These are phyloP conservation scores for Picathartes gymnocephalus DNA, from an alignment of 2,113 vertebrate genomes.

Conservation along the genomic window DNA sequence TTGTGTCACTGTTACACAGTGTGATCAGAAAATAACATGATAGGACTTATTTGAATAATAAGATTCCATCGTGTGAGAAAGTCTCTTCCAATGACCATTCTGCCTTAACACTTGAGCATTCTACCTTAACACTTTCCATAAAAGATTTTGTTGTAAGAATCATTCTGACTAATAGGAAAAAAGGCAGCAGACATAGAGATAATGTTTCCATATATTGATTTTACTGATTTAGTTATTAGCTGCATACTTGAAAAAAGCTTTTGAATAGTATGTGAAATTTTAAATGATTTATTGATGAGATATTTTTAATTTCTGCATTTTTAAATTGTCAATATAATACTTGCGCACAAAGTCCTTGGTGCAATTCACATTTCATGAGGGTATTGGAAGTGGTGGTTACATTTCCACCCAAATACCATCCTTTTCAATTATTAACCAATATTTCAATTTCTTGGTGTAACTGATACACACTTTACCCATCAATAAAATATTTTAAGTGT, in stretches of 20 bases:
- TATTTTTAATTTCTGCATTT: background rate
- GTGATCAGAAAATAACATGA: constrained; percentile 22
- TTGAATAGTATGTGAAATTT: background rate
- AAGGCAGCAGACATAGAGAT: background rate
- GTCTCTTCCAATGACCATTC: background rate
- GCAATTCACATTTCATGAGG: background rate
- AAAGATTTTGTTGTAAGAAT: background rate
- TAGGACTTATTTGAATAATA: constrained; percentile 34
- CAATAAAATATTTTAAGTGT: background rate
- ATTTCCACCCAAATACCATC: background rate
- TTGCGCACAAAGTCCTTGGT: background rate
- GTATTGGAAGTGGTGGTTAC: background rate
- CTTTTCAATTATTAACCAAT: constrained; percentile 28
- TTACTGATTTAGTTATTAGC: background rate
- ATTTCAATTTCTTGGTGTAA: background rate
- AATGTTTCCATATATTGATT: background rate
- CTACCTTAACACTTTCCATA: background rate
- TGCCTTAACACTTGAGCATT: background rate
- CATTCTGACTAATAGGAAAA: background rate
- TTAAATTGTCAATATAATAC: background rate
- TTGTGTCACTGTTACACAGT: constrained; percentile 22
- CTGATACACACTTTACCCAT: background rate
- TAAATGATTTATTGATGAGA: background rate
- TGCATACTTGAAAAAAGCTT: background rate
- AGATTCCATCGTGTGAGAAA: constrained; percentile 5